Evolutionary conservation across 2,797 vertebrate species (phyloP), one percentile per base, ranked within the genome.

Genomic region (Enteromius anoplus): DNA sequence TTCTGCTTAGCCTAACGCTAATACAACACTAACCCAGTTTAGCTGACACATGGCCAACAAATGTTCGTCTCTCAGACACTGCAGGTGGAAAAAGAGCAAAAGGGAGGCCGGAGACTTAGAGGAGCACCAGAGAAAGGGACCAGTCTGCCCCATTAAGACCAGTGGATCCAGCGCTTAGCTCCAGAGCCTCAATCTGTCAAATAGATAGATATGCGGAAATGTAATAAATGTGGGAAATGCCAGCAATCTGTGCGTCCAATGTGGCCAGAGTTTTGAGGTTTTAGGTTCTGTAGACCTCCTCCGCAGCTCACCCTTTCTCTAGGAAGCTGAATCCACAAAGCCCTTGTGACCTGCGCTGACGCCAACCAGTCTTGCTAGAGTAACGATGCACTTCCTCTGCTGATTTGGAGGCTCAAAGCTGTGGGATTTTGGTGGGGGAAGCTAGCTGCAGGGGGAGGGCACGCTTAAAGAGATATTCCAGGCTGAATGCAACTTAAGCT

Each of bases 311-410:
- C 66, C 66, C 69, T 68, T 60, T 68, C 55, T 60, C 29, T 89
- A 87, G 78, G 87, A 89, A 85, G 84, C 80, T 82, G 79, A 84
- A 87, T 87, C 85, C 85, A 84, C 78, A 86, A 84, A 82, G 78
- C 83, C 85, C 86, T 53, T 70, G 85, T 87, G 87, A 88, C 88
- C 84, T 83, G 62, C 42, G 84, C 90, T 88, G 91, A 93, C 89
- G 92, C 93, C 93, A 93, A 89, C 87, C 85, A 91, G 93, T 94
- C 93, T 93, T 93, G 85, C 90, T 91, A 92, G 92, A 91, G 92
- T 92, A 94, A 94, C 90, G 88, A 86, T 89, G 80, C 69, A 87
- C 91, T 92, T 93, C 92, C 92, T 93, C 90, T 90, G 87, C 89
- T 90, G 88, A 90, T 88, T 87, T 85, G 86, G 64, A 86, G 80